Base-by-base conservation (phyloP, 2,797 vertebrate genomes). In the Melanotaenia maccullochi region DNA sequence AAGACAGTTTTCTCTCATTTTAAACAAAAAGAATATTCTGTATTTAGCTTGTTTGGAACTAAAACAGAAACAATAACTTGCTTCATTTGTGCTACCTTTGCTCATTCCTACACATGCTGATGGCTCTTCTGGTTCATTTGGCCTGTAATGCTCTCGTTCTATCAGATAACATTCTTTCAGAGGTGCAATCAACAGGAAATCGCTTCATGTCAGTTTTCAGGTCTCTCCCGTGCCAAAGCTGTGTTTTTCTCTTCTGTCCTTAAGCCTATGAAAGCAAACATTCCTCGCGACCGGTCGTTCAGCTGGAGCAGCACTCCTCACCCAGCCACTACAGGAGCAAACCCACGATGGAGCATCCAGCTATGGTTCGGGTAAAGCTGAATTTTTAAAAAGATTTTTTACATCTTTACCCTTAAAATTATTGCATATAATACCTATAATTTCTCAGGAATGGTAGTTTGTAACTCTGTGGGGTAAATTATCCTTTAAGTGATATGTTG, bases 321-420 rank as follows among this genome's bases (percentile, higher is more conserved):
- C 92, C 95, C 47, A 88, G 94, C 74, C 93, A 86, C 81, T 95
- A 96, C 33, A 91, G 93, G 73, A 55, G 87, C 87, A 96, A 96
- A 85, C 73, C 93, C 59, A 58, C 86, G 20, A 81, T 90, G 25
- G 85, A 93, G 44, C 94, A 92, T 74, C 90, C 94, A 42, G 78
- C 93, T 67, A 77, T 95, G 80, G 88, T 90, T 83, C 93, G 84
- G 93, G 97, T 99, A 94, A 91, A 38, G 22, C 42, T 47, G 5
- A n/a, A 7, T 2, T 20, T 8, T 44, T 18, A 5, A 44, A 44
- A 20, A 5, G 40, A 4, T 42, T 38, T 38, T 32, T 32, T 32
- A 32, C 5, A 28, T 28, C 28, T 28, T 28, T 28, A 28, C 28
- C 1, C 13, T 40, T 14, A 3, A 5, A 1, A 4, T 42, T 18